phyloP scores from a whole-genome alignment of 1,140 invertebrate genomes.

The Drosophila guanche region DNA sequence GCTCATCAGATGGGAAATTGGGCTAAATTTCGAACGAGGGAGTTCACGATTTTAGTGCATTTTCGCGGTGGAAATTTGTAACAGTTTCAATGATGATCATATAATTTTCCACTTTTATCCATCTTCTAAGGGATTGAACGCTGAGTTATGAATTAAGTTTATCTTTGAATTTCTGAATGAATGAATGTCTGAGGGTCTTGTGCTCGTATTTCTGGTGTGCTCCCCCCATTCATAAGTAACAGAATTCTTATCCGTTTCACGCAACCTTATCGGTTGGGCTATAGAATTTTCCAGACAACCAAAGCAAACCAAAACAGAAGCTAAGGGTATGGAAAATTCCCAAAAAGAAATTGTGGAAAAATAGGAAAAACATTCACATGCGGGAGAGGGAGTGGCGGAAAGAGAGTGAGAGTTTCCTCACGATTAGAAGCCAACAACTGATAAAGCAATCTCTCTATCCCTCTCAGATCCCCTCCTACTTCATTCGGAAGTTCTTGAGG shows the following conservation, averaged over 20 bases:
- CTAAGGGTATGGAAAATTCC: conserved; percentile 18
- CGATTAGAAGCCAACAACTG: conserved; percentile 21
- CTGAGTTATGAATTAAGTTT: too few relatives aligned
- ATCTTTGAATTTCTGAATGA: too few relatives aligned
- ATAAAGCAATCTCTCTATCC: conserved; percentile 23
- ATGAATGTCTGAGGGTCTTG: background rate
- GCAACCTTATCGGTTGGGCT: conserved; percentile 1
- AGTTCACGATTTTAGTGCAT: too few relatives aligned
- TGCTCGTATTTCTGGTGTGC: background rate
- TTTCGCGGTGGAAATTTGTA: too few relatives aligned
- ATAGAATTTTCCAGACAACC: too few relatives aligned
- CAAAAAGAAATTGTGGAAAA: conserved; percentile 8
- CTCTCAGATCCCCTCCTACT: background rate
- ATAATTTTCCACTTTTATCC: too few relatives aligned
- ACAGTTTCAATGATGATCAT: too few relatives aligned
- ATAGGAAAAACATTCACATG: background rate
- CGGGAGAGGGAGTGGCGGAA: background rate
- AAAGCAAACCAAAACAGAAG: background rate
- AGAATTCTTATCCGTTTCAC: too few relatives aligned
- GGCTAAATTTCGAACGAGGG: background rate
- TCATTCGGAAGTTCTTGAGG: conserved; percentile 21
- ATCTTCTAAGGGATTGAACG: too few relatives aligned
- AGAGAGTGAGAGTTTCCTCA: conserved; percentile 4
- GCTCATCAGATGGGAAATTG: background rate
- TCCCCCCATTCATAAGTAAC: background rate